Base-by-base conservation (phyloP, 64 coral and sea anemone species). In the Stichodactyla helianthus region DNA sequence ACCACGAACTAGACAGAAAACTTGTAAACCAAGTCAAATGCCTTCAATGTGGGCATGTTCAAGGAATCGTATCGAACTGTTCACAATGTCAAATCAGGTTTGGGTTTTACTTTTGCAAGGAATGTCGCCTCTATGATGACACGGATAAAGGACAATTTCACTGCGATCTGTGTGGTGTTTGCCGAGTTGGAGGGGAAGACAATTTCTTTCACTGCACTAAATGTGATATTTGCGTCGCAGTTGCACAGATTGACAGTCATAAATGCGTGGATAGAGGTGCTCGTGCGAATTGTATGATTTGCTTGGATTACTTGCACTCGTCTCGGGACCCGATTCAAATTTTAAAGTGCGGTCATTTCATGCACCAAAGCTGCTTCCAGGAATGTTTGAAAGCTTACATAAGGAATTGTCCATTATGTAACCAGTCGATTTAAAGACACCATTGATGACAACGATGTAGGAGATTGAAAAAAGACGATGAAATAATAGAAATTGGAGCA, bases 131-230 rank as follows among this genome's bases (percentile, higher is more conserved):
- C 2, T 99, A 93, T 71, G 97, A 99, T 62, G 97, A 99, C 83
- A 54, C 84, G 5, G 93, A 95, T 52, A 99, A 95, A 64, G 97
- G 97, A 53, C 97, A 99, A 17, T 99, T 95, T 76, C 97, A 99
- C 79, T 99, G 97, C 56, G 85, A 93, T 7, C 85, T 84, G 20
- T 99, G 97, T 86, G 97, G 97, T 11, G 50, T 99, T 79, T 99
- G 97, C 58, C 88, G 97, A 54, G 88, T 87, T 51, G 97, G 97
- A 51, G 97, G 97, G 20, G 63, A 82, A 55, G 97, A 99, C 4
- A 99, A 99, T 25, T 99, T 71, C 55, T 89, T 92, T 63, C 97
- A 99, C 78, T 99, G 97, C 53, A 67, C n/a, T 17, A 84, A 84
- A 25, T 99, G 97, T 89, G 97, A 88, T 81, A 99, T 99, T 85